Conservation (phyloP, 2,113 vertebrate genomes). For the Aplodontia rufa region DNA sequence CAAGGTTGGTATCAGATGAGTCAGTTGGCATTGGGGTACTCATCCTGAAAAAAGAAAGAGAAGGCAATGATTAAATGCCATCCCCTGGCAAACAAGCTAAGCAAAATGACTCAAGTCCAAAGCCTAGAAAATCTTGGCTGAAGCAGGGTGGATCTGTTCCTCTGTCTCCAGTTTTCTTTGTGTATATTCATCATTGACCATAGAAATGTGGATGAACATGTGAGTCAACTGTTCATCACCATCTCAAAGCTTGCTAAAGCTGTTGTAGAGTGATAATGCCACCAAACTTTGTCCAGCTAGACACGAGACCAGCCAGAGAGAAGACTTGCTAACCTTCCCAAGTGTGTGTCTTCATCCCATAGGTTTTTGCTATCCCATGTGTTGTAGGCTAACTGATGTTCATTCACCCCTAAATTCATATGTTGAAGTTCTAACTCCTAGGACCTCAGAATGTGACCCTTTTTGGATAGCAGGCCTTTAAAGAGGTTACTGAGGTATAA, state of each 20-base stretch:
- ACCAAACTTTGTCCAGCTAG: background rate
- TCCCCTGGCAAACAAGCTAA: constrained; percentile 56
- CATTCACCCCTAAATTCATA: background rate
- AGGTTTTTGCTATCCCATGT: background rate
- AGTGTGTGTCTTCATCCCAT: background rate
- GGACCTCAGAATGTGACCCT: background rate
- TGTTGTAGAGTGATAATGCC: background rate
- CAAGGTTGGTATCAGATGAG: constrained; percentile 55
- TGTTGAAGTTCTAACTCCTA: background rate
- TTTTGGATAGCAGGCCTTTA: background rate
- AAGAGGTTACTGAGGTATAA: background rate
- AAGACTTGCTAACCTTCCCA: background rate
- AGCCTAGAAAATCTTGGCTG: constrained; percentile 52
- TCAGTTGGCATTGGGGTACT: constrained; percentile 54
- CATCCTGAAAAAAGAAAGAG: constrained; percentile 27
- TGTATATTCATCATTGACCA: constrained; percentile 46
- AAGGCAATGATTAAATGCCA: constrained; percentile 58
- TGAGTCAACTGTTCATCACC: constrained; percentile 75
- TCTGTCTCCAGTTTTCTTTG: constrained; percentile 49
- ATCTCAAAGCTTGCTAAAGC: constrained; percentile 61
- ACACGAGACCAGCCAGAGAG: background rate
- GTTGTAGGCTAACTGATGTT: background rate
- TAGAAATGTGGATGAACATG: background rate
- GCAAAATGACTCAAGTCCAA: constrained; percentile 69
- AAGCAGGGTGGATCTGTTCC: constrained; percentile 38